phyloP scores from a whole-genome alignment of 2,797 vertebrate genomes.

The Nasua narica region DNA sequence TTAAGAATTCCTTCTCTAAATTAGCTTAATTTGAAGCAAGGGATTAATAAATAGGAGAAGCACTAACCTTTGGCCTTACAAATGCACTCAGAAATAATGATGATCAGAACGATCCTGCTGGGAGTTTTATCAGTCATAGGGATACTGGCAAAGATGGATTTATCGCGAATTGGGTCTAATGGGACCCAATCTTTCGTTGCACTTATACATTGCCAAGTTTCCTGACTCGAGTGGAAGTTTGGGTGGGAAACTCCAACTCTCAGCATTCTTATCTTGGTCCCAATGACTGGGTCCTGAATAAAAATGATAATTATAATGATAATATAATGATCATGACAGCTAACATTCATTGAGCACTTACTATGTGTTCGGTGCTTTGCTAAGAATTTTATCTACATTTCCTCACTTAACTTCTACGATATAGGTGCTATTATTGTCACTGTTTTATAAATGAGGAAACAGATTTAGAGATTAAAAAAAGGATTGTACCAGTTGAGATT shows the following conservation, averaged over 20 bases:
- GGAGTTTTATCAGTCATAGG: constrained; percentile 21
- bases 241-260: constrained; percentile 20
- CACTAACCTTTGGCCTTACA: not conserved
- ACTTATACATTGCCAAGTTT: not conserved
- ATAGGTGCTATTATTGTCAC: not conserved
- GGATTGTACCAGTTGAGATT: not conserved
- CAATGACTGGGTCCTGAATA: not conserved
- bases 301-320: not conserved
- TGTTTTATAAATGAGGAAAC: constrained; percentile 3
- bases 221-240: not conserved
- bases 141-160: constrained; percentile 42
- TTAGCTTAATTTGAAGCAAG: constrained; percentile 50
- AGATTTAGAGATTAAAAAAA: not conserved
- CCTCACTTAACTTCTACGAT: not conserved
- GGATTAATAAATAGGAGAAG: constrained; percentile 3
- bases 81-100: constrained; percentile 23
- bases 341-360: not conserved
- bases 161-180: not conserved
- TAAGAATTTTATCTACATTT: constrained; percentile 34
- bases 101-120: not conserved
- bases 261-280: not conserved
- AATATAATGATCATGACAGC: not conserved
- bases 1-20: constrained; percentile 54
- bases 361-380: not conserved
- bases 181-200: not conserved